Conservation (phyloP, 2,888 invertebrate genomes). For the Hydrotaea diabolus region DNA sequence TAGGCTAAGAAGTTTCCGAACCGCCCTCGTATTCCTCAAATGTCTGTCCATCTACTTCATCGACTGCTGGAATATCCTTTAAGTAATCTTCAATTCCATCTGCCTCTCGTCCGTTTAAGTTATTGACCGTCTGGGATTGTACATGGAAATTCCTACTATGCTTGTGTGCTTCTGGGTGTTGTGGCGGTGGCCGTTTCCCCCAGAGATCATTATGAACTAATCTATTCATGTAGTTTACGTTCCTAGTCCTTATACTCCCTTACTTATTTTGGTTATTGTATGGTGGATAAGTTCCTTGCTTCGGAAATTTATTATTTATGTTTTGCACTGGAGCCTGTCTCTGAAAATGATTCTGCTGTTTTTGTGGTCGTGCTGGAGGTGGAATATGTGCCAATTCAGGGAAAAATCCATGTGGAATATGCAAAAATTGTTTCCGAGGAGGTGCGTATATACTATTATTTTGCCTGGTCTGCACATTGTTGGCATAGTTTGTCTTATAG, state of each 20-base stretch:
- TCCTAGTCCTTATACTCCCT: too few relatives aligned
- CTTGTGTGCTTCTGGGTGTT: too few relatives aligned
- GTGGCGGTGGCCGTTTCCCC: too few relatives aligned
- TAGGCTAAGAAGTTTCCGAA: too few relatives aligned
- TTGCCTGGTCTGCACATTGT: not conserved
- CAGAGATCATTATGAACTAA: not conserved
- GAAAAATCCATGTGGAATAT: too few relatives aligned
- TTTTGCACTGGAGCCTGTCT: not conserved
- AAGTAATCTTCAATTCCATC: not conserved
- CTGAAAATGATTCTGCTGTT: too few relatives aligned
- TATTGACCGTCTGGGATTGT: not conserved
- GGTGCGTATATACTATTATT: too few relatives aligned
- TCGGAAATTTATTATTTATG: not conserved
- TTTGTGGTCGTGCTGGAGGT: constrained; percentile 22
- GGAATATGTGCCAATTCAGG: too few relatives aligned
- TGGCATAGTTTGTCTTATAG: constrained; percentile 16
- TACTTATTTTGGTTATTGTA: constrained; percentile 14
- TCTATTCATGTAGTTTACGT: constrained; percentile 49
- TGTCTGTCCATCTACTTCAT: not conserved
- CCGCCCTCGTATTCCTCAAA: not conserved
- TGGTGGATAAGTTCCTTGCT: constrained; percentile 3
- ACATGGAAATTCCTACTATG: too few relatives aligned
- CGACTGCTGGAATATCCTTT: not conserved
- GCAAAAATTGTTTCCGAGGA: too few relatives aligned
- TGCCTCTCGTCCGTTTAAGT: too few relatives aligned